Evolutionary conservation across 2,113 vertebrate genomes (phyloP), one percentile per base, ranked within the genome.

Genomic region (Oreotrochilus melanogaster): DNA sequence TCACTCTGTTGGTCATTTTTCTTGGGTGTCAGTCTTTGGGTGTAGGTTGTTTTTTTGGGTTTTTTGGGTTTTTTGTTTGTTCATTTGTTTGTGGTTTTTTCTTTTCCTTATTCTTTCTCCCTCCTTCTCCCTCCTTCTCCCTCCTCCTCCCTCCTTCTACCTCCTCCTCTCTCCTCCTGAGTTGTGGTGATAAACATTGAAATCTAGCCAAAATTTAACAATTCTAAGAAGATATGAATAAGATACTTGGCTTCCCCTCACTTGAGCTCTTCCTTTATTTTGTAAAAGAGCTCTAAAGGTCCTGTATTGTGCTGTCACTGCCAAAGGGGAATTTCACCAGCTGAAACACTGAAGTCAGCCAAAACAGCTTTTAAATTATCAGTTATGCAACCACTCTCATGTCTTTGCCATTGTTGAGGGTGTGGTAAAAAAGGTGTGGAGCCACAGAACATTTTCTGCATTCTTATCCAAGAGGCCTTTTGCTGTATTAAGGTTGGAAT

Each of bases 401-500:
- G 82, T 70, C 72, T 86, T 88, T 86, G 90, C 94, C 90, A 95
- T 56, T 73, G 82, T 31, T 66, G 64, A 97, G 88, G 96, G 96
- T 93, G 96, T 97, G 94, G 95, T 94, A 62, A 76, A 69, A 83
- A 78, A 94, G 82, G 92, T 83, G 94, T 72, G 86, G 88, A 86
- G 27, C 57, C 25, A 73, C 50, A 73, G 67, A 93, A 33, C 57
- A 88, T 86, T 95, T 90, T 93, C 67, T 93, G 47, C 86, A 79
- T 86, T 95, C 86, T 65, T 84, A 9, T 86, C 31, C 43, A 45
- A 45, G 84, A 88, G 6, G 5, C 17, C 91, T 92, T 87, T 88
- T 91, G 8, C 47, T 64, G 15, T 78, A 5, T 70, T 88, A 37
- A 51, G 51, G 16, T 66, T 73, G 42, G 80, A 94, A 54, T 30